These are phyloP conservation scores for Conus betulinus DNA, from an alignment of 1,140 invertebrate species.

Conservation along the genomic window DNA sequence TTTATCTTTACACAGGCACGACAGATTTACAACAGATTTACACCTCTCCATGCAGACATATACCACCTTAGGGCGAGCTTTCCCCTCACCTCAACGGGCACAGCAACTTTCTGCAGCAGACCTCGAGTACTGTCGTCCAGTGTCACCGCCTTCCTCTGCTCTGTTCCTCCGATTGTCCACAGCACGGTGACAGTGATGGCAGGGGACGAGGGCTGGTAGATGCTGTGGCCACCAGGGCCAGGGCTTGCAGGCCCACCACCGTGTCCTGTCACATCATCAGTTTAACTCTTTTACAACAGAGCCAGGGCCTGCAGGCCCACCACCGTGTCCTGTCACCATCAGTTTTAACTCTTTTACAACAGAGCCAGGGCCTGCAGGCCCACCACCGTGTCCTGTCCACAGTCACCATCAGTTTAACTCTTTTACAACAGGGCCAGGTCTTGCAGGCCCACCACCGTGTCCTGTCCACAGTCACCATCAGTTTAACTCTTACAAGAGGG, in stretches of 20 bases:
- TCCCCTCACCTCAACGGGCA: not conserved
- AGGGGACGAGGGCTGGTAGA: conserved; percentile 24
- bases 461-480: conserved; percentile 39
- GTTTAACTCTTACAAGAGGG: not conserved
- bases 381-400: conserved; percentile 40
- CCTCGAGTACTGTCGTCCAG: conserved; percentile 48
- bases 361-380: conserved; percentile 46
- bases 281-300: not conserved
- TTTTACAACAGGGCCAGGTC: conserved; percentile 36
- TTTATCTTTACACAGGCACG: too few relatives aligned
- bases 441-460: conserved; percentile 48
- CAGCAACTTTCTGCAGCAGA: conserved; percentile 46
- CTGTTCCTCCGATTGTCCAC: conserved; percentile 18
- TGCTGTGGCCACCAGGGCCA: conserved; percentile 27
- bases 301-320: conserved; percentile 46
- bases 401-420: too few relatives aligned
- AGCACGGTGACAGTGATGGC: conserved; percentile 32
- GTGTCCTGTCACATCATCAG: conserved; percentile 51
- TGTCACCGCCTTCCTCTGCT: conserved; percentile 8
- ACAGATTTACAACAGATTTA: too few relatives aligned
- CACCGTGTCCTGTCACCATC: conserved; percentile 51
- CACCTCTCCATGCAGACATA: too few relatives aligned
- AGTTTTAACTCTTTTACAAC: not conserved
- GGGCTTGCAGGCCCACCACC: conserved; percentile 43
- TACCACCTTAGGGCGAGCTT: too few relatives aligned